These are phyloP conservation scores for Sitodiplosis mosellana DNA, from an alignment of 1,140 invertebrate species.

Conservation along the genomic window DNA sequence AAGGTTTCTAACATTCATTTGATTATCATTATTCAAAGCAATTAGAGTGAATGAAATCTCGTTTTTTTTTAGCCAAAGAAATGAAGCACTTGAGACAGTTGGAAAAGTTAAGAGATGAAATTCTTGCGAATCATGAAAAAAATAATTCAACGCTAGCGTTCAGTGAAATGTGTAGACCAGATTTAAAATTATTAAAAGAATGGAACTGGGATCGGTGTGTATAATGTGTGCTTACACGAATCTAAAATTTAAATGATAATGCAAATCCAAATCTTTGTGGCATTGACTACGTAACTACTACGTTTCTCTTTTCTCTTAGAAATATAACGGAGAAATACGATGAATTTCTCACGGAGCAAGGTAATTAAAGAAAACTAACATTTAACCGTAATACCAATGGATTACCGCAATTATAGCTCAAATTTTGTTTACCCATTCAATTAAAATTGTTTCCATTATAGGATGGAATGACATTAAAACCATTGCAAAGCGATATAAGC, in stretches of 20 bases:
- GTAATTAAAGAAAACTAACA: too few relatives aligned
- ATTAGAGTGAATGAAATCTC: too few relatives aligned
- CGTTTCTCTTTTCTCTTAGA: too few relatives aligned
- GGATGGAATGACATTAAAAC: constrained; percentile 1
- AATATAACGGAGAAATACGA: neutral
- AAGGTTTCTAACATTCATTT: constrained; percentile 26
- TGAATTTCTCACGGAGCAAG: neutral
- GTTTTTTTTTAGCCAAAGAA: too few relatives aligned
- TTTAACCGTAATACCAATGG: too few relatives aligned
- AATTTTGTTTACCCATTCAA: neutral
- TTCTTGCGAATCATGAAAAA: constrained; percentile 35
- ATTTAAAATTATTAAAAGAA: constrained; percentile 33
- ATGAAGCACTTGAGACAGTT: too few relatives aligned
- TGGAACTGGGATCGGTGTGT: constrained; percentile 40
- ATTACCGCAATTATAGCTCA: neutral
- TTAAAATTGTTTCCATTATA: neutral
- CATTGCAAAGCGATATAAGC: neutral
- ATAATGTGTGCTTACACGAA: neutral
- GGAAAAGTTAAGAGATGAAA: constrained; percentile 25
- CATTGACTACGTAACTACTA: too few relatives aligned
- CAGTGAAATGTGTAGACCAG: constrained; percentile 29
- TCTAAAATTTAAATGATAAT: too few relatives aligned
- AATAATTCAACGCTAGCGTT: constrained; percentile 7
- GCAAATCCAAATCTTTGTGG: constrained; percentile 5
- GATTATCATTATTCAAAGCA: constrained; percentile 10